Evolutionary conservation across 2,797 vertebrate genomes (phyloP).

Genomic region (Leuciscus waleckii): DNA sequence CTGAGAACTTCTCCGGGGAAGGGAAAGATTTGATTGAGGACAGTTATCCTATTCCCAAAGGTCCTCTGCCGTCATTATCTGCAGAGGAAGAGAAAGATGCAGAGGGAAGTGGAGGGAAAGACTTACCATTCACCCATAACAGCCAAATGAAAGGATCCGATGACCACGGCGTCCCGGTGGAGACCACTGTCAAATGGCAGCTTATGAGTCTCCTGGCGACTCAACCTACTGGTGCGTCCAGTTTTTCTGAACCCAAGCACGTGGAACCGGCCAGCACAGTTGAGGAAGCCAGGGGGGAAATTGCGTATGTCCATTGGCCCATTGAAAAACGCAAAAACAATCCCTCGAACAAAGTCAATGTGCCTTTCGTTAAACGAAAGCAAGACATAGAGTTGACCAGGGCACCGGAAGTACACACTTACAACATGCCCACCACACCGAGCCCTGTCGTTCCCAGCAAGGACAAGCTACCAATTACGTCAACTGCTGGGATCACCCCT

Average conservation of each 20-base stretch:
- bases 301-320: slow-evolving; percentile 69
- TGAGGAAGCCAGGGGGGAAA: slow-evolving; percentile 75
- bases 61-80: slow-evolving; percentile 11
- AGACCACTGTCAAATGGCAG: slow-evolving; percentile 74
- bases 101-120: slow-evolving; percentile 76
- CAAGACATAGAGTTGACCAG: slow-evolving; percentile 47
- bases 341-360: slow-evolving; percentile 22
- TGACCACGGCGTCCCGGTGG: slow-evolving; percentile 59
- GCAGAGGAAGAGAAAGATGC: slow-evolving; percentile 69
- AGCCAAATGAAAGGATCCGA: slow-evolving; percentile 51
- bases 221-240: slow-evolving; percentile 25
- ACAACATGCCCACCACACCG: slow-evolving; percentile 45
- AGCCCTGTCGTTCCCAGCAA: slow-evolving; percentile 57
- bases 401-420: slow-evolving; percentile 37
- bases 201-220: slow-evolving; percentile 70
- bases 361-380: slow-evolving; percentile 63
- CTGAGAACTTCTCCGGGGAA: slow-evolving; percentile 81
- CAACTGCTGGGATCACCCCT: slow-evolving; percentile 32
- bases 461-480: slow-evolving; percentile 44
- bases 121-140: slow-evolving; percentile 45
- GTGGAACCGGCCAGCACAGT: slow-evolving; percentile 46
- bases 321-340: slow-evolving; percentile 52
- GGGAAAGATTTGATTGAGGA: slow-evolving; percentile 74
- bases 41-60: slow-evolving; percentile 41
- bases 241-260: slow-evolving; percentile 42